These are phyloP conservation scores for Gnathonemus longibarbis DNA, from an alignment of 2,113 vertebrate genomes.

Conservation along the genomic window DNA sequence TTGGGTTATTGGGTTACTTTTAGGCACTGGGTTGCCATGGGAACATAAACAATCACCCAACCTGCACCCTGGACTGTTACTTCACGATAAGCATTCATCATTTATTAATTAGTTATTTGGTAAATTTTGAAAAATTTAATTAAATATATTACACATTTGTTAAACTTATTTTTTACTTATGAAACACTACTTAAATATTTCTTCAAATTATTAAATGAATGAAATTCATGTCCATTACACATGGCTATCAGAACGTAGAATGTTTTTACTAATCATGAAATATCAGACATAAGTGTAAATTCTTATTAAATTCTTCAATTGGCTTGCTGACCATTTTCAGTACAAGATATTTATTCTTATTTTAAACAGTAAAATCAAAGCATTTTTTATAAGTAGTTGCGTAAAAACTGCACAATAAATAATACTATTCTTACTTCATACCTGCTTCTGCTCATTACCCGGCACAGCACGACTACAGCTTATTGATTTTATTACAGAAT, in stretches of 20 bases:
- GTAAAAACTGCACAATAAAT: not conserved
- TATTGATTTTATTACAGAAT: constrained; percentile 4
- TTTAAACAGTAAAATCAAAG: not conserved
- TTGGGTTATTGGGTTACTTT: not conserved
- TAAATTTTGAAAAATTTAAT: not conserved
- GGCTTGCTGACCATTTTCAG: not conserved
- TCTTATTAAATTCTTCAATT: not conserved
- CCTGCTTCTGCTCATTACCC: not conserved
- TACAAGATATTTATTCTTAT: not conserved
- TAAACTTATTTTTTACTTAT: not conserved
- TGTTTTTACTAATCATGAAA: not conserved
- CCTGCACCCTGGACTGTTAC: not conserved
- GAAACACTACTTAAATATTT: not conserved
- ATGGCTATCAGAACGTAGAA: no score
- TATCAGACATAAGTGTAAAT: not conserved
- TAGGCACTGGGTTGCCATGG: not conserved
- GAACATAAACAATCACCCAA: not conserved
- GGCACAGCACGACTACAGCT: not conserved
- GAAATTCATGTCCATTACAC: not conserved
- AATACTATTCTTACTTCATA: not conserved
- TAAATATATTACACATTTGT: not conserved
- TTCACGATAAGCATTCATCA: not conserved
- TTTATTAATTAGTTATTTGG: not conserved
- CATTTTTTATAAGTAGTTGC: not conserved
- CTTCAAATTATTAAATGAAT: not conserved